phyloP scores from a whole-genome alignment of 2,888 invertebrate species.

The Ormyrus nitidulus region DNA sequence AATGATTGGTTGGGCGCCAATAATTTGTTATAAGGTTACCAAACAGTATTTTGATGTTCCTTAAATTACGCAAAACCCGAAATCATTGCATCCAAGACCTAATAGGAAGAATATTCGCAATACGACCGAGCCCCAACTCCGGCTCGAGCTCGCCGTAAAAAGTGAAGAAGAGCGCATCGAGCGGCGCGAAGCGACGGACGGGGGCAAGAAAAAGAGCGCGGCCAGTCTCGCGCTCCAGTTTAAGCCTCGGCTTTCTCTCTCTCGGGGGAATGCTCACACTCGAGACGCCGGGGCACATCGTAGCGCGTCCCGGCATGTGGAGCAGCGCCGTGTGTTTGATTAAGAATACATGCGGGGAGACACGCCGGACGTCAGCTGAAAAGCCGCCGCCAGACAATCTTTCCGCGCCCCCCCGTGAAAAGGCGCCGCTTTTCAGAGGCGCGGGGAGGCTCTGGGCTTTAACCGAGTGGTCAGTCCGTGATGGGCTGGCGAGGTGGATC shows the following conservation, averaged over 20 bases:
- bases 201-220: neutral
- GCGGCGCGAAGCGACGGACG: neutral
- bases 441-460: too few species aligned
- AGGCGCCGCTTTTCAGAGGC: constrained; percentile 26
- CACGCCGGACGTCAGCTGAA: constrained; percentile 19
- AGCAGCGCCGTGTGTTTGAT: constrained; percentile 32
- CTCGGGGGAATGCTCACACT: neutral
- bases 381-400: neutral
- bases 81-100: too few species aligned
- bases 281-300: constrained; percentile 32
- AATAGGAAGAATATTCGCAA: too few species aligned
- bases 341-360: constrained; percentile 50
- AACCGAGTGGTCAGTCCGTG: too few species aligned
- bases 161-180: too few species aligned
- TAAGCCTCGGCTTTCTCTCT: constrained; percentile 3
- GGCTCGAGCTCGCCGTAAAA: too few species aligned
- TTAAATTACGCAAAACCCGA: too few species aligned
- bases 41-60: too few species aligned
- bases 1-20: too few species aligned
- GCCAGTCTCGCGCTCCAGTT: constrained; percentile 44
- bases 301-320: constrained; percentile 44
- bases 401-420: neutral
- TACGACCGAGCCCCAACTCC: too few species aligned
- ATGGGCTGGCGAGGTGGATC: too few species aligned
- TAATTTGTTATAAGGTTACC: too few species aligned